Percentiles rank a stretch among this genome's conserved stretches.
Conservation (phyloP, 1,140 invertebrate genomes). For the Drosophila bocqueti region DNA sequence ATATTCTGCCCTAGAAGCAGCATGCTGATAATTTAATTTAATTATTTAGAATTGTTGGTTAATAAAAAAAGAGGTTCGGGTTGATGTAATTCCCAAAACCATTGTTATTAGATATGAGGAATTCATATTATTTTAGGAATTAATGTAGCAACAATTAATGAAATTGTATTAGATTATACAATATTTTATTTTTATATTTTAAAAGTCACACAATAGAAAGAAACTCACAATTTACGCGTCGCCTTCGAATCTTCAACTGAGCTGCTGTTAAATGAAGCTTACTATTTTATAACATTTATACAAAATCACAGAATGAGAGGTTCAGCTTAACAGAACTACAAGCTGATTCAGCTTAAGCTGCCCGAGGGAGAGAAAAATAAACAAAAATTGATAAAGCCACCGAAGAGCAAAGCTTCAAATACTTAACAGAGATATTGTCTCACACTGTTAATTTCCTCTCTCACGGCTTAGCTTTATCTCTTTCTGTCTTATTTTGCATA, state of each 20-base stretch:
- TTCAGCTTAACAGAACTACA: slow-evolving; percentile 6
- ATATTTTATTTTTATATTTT: not conserved
- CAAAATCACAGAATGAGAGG: not conserved
- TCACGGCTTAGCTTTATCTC: not conserved
- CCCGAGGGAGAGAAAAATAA: not conserved
- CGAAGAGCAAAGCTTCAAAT: not conserved
- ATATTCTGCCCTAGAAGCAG: slow-evolving; percentile 3
- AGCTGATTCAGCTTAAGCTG: not conserved
- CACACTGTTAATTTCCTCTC: not conserved
- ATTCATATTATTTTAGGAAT: no score
- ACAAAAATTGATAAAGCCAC: not conserved
- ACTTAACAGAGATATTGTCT: slow-evolving; percentile 7
- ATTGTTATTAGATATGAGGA: no score
- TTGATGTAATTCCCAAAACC: not conserved
- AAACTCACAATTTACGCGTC: slow-evolving; percentile 41
- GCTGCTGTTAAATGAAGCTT: slow-evolving; percentile 22
- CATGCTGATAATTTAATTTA: slow-evolving; percentile 31
- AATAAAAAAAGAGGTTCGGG: no score
- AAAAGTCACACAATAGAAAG: not conserved
- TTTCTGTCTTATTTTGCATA: not conserved
- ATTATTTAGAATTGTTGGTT: no score
- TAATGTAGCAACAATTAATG: no score
- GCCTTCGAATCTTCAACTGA: slow-evolving; percentile 29
- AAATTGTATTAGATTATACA: no score
- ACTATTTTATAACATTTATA: slow-evolving; percentile 44